Conservation (phyloP, 2,888 invertebrate species). For the Tortricodes alternella region DNA sequence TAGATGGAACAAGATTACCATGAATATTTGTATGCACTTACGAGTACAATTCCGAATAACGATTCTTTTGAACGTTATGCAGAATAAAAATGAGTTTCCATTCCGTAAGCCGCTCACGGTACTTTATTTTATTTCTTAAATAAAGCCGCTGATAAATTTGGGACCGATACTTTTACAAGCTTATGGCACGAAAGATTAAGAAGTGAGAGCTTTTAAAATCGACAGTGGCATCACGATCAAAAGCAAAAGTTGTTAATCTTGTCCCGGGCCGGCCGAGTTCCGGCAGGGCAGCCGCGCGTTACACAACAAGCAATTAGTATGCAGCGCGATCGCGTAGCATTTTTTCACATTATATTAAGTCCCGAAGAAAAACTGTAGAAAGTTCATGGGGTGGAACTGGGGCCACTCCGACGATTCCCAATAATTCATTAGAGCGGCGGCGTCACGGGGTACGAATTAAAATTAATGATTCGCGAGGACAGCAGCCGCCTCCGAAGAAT, state of each 20-base stretch:
- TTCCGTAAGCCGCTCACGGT: constrained; percentile 52
- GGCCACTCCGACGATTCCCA: constrained; percentile 74
- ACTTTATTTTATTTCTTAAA: constrained; percentile 10
- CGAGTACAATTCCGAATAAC: constrained; percentile 52
- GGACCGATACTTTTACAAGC: constrained; percentile 33
- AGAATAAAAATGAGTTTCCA: constrained; percentile 74
- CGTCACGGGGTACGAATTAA: constrained; percentile 80
- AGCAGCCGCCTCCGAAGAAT: constrained; percentile 65
- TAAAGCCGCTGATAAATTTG: constrained; percentile 47
- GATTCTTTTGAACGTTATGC: constrained; percentile 58
- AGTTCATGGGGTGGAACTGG: constrained; percentile 58
- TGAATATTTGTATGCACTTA: constrained; percentile 58
- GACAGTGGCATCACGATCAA: constrained; percentile 72
- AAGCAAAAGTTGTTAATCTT: constrained; percentile 77
- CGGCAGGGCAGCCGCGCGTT: constrained; percentile 63
- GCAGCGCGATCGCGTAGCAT: constrained; percentile 73
- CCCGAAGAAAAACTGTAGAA: constrained; percentile 73
- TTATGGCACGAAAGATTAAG: constrained; percentile 47
- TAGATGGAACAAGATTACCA: constrained; percentile 3
- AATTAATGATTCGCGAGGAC: constrained; percentile 81
- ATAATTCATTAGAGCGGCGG: constrained; percentile 80
- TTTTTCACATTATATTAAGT: constrained; percentile 81
- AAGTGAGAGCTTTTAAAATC: constrained; percentile 62
- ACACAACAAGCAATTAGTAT: constrained; percentile 82
- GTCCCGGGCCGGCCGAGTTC: constrained; percentile 64